phyloP scores from a whole-genome alignment of 2,888 invertebrate genomes.

The Chrysotoxum bicinctum region DNA sequence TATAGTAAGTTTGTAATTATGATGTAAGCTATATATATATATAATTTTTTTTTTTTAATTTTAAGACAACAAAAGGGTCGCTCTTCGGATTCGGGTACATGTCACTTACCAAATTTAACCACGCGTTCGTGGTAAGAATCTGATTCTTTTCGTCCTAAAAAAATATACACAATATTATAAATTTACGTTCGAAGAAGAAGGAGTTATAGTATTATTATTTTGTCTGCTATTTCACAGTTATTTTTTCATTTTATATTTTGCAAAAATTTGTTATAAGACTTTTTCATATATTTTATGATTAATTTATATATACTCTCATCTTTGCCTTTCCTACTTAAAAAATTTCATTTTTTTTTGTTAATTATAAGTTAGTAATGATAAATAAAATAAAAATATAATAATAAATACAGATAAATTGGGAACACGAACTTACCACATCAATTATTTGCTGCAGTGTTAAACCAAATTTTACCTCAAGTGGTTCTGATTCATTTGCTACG shows the following conservation, averaged over 20 bases:
- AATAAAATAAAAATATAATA: neutral
- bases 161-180: conserved; percentile 78
- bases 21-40: neutral
- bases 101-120: conserved; percentile 98
- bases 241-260: conserved; percentile 5
- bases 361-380: conserved; percentile 13
- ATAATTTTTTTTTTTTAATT: neutral
- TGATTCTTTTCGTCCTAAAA: conserved; percentile 99
- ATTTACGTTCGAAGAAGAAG: neutral
- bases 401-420: neutral
- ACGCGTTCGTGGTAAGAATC: conserved; percentile 98
- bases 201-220: neutral
- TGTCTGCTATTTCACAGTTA: conserved; percentile 10
- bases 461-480: conserved; percentile 94
- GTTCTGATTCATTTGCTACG: conserved; percentile 95
- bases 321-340: conserved; percentile 12
- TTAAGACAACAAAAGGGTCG: conserved; percentile 56
- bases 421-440: conserved; percentile 91
- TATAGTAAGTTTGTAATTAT: conserved; percentile 37
- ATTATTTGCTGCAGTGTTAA: conserved; percentile 96
- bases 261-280: neutral
- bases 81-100: conserved; percentile 80
- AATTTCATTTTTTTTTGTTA: conserved; percentile 24
- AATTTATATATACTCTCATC: neutral
- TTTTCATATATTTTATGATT: conserved; percentile 7